Evolutionary conservation across 2,888 invertebrate genomes (phyloP), one percentile per base, ranked within the genome.

Genomic region (Octodonta nipae): DNA sequence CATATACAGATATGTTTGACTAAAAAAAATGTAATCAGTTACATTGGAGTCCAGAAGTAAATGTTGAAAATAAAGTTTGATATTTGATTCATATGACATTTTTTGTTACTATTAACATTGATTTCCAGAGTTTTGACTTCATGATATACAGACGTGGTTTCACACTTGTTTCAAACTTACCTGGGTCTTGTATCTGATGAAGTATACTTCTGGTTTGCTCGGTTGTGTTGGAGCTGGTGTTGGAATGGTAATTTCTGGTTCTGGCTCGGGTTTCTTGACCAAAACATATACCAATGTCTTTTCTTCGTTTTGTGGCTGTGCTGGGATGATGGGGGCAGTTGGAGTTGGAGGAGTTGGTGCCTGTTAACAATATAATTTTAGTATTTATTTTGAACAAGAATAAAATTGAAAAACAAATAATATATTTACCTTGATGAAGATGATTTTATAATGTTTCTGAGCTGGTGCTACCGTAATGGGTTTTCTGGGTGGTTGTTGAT

Each of bases 141-240:
- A n/a, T n/a, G n/a, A n/a, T n/a, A n/a, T n/a, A n/a, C n/a, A n/a
- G n/a, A n/a, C n/a, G n/a, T n/a, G n/a, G n/a, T n/a, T n/a, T n/a
- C n/a, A n/a, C n/a, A n/a, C n/a, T n/a, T n/a, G n/a, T n/a, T n/a
- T n/a, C n/a, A n/a, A n/a, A n/a, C n/a, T 55, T 63, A 80, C 80
- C 75, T 80, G 81, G 30, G 81, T 81, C 65, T 82, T 82, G 66
- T 86, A 87, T 66, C 84, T 77, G 68, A 86, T 86, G 69, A 86
- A 86, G 70, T 84, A 86, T 32, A 86, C 86, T 66, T 86, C 86
- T 4, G 86, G 86, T 60, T 86, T 86, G 67, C 81, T 78, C 28
- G 86, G 86, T 54, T 84, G 84, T 20, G 86, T 86, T 26, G 86
- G 83, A 27, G 77, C 76, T 3, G 81, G 78, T 7, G 82, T 78